Evolutionary conservation across 2,113 vertebrate species (phyloP), one percentile per base, ranked within the genome.

Genomic region (Paedocypris sp.): DNA sequence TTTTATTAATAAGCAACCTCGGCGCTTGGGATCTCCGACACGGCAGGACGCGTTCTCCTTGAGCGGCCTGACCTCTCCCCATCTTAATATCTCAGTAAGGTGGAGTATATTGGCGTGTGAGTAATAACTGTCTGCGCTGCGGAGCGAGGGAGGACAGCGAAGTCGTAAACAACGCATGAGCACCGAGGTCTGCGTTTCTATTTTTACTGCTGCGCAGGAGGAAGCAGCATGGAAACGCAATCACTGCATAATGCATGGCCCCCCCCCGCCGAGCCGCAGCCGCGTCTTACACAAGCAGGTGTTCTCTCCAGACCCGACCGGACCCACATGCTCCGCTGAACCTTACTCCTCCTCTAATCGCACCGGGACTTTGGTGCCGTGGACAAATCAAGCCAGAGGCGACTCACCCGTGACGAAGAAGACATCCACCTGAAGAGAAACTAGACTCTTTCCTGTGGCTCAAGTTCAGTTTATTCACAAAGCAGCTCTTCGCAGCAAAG

Each of bases 201-300:
- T 86, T 85, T 83, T 83, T 83, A 81, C 78, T 31, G 73, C 79
- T 68, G 61, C 57, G 75, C 73, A 75, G 73, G 70, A 77, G 52
- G 65, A 66, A 74, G 72, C 52, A 68, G 69, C 66, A 72, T 48
- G 64, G 68, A 71, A 73, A 75, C 65, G 75, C 69, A 64, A 66
- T 73, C 60, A 47, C 75, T 83, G 73, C 80, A 84, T 86, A 76
- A 83, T 82, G 70, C 77, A 84, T 82, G 75, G 69, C 59, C 68
- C 79, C 68, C 59, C 68, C 79, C 68, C 65, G 67, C 60, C 58
- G 70, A 59, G 73, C 67, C 72, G 73, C 76, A 73, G 67, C 43
- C 57, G 66, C 56, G 26, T 53, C 28, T 66, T 70, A 70, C 50
- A 57, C 13, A 68, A 56, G 66, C 62, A 72, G 68, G 75, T 71